A percentile compares a stretch with the other conserved stretches of the same genome.
Conservation (phyloP, 2,888 invertebrate species). For the Colletes collaris region DNA sequence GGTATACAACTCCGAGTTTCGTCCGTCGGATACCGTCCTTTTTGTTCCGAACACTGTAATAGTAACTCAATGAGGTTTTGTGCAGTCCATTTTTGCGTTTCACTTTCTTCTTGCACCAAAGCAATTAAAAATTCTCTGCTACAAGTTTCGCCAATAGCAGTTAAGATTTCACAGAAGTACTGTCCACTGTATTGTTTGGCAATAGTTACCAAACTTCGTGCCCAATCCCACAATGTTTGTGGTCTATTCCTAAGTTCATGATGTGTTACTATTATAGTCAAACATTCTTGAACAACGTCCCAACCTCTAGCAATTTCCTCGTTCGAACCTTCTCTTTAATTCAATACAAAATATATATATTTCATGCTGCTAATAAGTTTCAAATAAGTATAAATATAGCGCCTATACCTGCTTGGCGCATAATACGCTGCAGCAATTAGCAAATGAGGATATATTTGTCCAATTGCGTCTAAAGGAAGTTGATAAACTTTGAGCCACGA, state of each 20-base stretch:
- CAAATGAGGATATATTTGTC: constrained; percentile 76
- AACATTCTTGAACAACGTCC: constrained; percentile 77
- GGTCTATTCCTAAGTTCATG: constrained; percentile 71
- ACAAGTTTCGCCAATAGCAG: constrained; percentile 84
- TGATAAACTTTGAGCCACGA: constrained; percentile 77
- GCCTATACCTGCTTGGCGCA: constrained; percentile 67
- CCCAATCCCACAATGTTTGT: constrained; percentile 78
- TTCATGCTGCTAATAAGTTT: neutral
- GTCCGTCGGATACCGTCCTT: constrained; percentile 94
- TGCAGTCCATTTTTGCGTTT: constrained; percentile 84
- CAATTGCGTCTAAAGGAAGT: constrained; percentile 75
- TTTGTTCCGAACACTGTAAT: constrained; percentile 90
- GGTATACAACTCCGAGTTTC: constrained; percentile 94
- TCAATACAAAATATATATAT: constrained; percentile 4
- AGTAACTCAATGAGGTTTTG: constrained; percentile 89
- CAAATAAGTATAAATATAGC: neutral
- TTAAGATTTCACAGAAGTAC: constrained; percentile 78
- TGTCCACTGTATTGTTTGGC: constrained; percentile 73
- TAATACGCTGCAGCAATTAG: constrained; percentile 76
- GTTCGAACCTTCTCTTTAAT: constrained; percentile 70
- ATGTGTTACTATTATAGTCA: constrained; percentile 74
- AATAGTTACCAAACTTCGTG: constrained; percentile 72
- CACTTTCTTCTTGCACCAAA: constrained; percentile 83
- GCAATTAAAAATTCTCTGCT: constrained; percentile 84
- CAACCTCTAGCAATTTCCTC: constrained; percentile 70